Conservation (phyloP, 2,888 invertebrate genomes). For the Scelioninae gen. 1 region DNA sequence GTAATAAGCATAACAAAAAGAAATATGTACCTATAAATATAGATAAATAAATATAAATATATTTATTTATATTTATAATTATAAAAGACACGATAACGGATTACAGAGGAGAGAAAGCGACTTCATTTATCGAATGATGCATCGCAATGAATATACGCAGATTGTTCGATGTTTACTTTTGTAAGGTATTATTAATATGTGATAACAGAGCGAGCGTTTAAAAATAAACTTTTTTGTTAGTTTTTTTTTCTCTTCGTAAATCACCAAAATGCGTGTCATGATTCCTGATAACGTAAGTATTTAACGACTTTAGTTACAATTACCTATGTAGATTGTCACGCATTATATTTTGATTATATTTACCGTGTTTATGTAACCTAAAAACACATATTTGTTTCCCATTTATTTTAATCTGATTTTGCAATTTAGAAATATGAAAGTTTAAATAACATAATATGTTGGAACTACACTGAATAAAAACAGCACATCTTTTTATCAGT, state of each 20-base stretch:
- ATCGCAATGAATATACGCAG: constrained; percentile 55
- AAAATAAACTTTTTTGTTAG: not conserved
- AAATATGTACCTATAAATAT: too few relatives aligned
- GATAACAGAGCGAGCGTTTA: constrained; percentile 55
- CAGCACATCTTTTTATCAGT: constrained; percentile 24
- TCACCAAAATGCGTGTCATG: constrained; percentile 29
- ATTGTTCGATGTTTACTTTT: constrained; percentile 64
- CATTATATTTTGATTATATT: constrained; percentile 16
- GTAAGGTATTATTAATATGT: constrained; percentile 67
- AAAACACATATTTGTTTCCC: not conserved
- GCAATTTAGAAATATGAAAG: too few relatives aligned
- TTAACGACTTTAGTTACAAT: constrained; percentile 2
- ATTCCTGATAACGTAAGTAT: constrained; percentile 21
- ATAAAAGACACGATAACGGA: constrained; percentile 20
- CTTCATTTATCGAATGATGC: constrained; percentile 46
- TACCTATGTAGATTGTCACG: not conserved
- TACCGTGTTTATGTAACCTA: constrained; percentile 7
- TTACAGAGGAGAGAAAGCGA: constrained; percentile 42
- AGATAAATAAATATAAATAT: too few relatives aligned
- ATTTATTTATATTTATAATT: too few relatives aligned
- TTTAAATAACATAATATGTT: too few relatives aligned
- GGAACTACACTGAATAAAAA: too few relatives aligned
- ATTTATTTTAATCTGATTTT: constrained; percentile 3
- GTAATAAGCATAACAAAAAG: too few relatives aligned
- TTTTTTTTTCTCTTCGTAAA: constrained; percentile 32